phyloP scores from a whole-genome alignment of 2,113 vertebrate genomes.

The Hassar affinis region DNA sequence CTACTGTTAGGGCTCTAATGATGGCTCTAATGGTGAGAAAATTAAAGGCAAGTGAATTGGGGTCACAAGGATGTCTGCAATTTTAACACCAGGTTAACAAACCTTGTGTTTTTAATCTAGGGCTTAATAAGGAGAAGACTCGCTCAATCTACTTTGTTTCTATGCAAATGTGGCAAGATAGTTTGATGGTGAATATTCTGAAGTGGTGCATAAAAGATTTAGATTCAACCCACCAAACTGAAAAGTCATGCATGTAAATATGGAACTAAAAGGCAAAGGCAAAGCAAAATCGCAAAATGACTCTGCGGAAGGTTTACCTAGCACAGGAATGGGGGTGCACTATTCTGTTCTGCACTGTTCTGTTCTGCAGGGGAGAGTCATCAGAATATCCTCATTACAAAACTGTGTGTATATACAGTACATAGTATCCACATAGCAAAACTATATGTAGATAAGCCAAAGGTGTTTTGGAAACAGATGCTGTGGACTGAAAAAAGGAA shows the following conservation, averaged over 20 bases:
- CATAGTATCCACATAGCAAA: too few species aligned
- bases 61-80: background rate
- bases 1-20: slow-evolving; percentile 5
- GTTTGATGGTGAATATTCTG: background rate
- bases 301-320: too few species aligned
- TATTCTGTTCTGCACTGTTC: too few species aligned
- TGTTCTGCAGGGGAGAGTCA: background rate
- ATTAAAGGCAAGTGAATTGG: slow-evolving; percentile 13
- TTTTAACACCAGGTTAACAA: slow-evolving; percentile 20
- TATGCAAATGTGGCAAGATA: background rate
- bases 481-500: too few species aligned
- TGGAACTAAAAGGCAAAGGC: too few species aligned
- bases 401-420: too few species aligned
- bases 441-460: too few species aligned
- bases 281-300: background rate
- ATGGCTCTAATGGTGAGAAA: slow-evolving; percentile 27
- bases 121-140: slow-evolving; percentile 33
- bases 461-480: too few species aligned
- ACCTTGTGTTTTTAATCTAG: slow-evolving; percentile 42
- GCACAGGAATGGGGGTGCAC: too few species aligned
- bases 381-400: background rate
- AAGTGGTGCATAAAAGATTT: too few species aligned
- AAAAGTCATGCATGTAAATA: background rate
- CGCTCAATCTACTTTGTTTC: background rate
- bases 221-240: background rate